Percentiles rank a stretch among this genome's conserved stretches.
These are phyloP conservation scores for Caretta caretta DNA, from an alignment of 2,113 vertebrate species.

Conservation along the genomic window DNA sequence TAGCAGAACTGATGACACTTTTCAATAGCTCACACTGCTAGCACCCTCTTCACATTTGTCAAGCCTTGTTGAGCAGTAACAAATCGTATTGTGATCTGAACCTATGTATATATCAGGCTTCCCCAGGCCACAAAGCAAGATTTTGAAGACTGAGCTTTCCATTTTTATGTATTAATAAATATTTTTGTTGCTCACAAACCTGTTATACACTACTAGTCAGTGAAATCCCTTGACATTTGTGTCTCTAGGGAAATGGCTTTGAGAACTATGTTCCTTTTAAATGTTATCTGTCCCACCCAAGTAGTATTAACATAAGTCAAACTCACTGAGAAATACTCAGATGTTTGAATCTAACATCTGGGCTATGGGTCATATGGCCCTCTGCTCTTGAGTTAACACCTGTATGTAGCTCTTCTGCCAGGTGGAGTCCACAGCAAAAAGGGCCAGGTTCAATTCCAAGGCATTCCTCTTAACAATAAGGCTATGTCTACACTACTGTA, in stretches of 20 bases:
- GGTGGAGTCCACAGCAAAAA: neutral
- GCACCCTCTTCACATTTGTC: neutral
- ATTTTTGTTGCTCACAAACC: neutral
- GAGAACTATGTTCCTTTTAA: neutral
- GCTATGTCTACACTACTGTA: no score
- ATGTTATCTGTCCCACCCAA: neutral
- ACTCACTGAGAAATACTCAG: neutral
- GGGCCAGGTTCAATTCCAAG: neutral
- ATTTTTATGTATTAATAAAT: neutral
- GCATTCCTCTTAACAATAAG: neutral
- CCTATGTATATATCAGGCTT: rapidly evolving
- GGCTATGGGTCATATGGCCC: neutral
- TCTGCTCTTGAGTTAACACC: neutral
- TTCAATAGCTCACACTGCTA: neutral
- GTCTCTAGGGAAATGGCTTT: neutral
- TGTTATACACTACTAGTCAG: neutral
- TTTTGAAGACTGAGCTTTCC: neutral
- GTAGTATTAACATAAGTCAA: neutral
- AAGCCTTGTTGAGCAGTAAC: neutral
- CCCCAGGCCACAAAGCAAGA: neutral
- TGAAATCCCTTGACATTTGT: neutral
- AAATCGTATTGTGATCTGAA: neutral
- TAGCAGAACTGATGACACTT: neutral
- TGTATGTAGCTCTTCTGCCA: neutral
- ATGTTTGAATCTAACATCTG: neutral